Evolutionary conservation across 2,113 vertebrate genomes (phyloP).

Genomic region (Todiramphus chloris): DNA sequence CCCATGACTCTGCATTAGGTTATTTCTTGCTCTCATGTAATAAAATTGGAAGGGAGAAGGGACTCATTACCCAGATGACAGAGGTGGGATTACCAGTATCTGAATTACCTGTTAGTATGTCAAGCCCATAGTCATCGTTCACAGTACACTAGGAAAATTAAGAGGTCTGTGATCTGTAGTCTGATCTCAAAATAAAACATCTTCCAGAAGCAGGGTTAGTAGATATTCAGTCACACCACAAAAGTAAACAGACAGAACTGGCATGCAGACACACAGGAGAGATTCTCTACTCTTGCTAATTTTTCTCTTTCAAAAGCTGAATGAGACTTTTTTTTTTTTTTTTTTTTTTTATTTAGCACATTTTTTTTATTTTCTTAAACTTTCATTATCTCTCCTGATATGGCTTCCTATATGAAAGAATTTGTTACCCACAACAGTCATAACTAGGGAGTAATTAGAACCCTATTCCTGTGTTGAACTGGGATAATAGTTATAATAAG

Average conservation of each 20-base stretch:
- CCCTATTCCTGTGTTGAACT: background rate
- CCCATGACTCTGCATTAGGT: background rate
- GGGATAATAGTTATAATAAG: conserved; percentile 19
- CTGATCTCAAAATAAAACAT: background rate
- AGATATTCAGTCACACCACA: background rate
- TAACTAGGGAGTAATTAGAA: background rate
- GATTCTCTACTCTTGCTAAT: background rate
- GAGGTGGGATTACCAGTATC: background rate
- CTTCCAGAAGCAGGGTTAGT: background rate
- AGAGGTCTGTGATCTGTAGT: background rate
- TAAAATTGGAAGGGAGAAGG: background rate
- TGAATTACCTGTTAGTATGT: background rate
- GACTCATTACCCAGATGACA: background rate
- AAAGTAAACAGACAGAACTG: background rate
- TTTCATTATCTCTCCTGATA: background rate
- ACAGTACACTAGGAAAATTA: background rate
- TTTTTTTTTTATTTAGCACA: background rate
- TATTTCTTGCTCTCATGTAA: background rate
- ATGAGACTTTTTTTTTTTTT: too few relatives aligned
- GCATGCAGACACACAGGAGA: background rate
- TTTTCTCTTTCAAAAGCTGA: conserved; percentile 1
- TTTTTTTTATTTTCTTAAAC: background rate
- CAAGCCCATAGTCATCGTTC: background rate
- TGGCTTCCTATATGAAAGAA: background rate
- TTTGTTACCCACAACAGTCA: background rate